Conservation (phyloP, 2,888 invertebrate species). For the Parnassius orleans region DNA sequence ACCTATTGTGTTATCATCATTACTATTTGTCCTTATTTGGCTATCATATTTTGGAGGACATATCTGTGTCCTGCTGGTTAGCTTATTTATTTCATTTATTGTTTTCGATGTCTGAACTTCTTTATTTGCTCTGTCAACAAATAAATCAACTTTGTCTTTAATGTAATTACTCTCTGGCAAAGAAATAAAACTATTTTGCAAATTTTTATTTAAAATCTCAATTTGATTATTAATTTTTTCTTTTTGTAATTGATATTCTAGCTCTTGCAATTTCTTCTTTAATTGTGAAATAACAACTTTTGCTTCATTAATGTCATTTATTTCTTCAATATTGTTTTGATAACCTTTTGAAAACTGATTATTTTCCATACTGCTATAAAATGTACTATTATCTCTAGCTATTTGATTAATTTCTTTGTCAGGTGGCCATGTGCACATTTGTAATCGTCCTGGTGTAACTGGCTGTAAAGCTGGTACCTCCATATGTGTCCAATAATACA, state of each 20-base stretch:
- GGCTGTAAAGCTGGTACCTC: conserved; percentile 85
- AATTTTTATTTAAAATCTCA: conserved; percentile 58
- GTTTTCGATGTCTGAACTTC: conserved; percentile 57
- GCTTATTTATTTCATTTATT: conserved; percentile 50
- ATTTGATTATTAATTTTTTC: conserved; percentile 60
- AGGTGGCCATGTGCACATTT: conserved; percentile 88
- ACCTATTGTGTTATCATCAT: conserved; percentile 60
- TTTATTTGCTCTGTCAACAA: conserved; percentile 39
- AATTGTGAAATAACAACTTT: conserved; percentile 61
- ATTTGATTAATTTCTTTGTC: conserved; percentile 52
- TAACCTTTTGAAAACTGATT: conserved; percentile 43
- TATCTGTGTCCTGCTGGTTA: conserved; percentile 68
- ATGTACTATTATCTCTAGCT: conserved; percentile 45
- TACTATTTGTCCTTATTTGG: conserved; percentile 65
- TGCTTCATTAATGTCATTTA: conserved; percentile 63
- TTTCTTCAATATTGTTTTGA: conserved; percentile 66
- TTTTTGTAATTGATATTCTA: conserved; percentile 67
- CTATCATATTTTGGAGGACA: conserved; percentile 64
- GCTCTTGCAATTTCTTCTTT: conserved; percentile 59
- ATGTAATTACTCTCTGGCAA: conserved; percentile 42
- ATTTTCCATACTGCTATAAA: conserved; percentile 47
- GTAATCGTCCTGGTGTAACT: conserved; percentile 87
- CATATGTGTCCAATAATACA: conserved; percentile 95
- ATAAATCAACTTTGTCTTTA: conserved; percentile 49
- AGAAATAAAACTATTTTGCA: conserved; percentile 52